phyloP scores from a whole-genome alignment of 35 echinoderm and acorn worm genomes.

The Heliocidaris tuberculata region DNA sequence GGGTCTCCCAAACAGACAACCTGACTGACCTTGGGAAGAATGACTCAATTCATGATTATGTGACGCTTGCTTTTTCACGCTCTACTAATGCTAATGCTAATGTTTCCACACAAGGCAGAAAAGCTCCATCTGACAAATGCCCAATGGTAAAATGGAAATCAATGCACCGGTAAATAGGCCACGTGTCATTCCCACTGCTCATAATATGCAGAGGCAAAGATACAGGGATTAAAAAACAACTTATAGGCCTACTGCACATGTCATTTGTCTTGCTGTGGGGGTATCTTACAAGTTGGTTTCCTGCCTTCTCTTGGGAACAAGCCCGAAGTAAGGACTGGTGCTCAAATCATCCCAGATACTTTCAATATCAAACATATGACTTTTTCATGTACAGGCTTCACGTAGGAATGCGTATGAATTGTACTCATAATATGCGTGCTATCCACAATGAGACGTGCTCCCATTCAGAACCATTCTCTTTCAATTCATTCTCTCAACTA shows the following conservation, averaged over 20 bases:
- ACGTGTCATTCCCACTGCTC: no score
- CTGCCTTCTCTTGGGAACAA: neutral
- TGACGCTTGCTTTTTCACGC: neutral
- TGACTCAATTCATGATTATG: conserved; percentile 18
- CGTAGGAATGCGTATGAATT: neutral
- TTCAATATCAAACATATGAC: neutral
- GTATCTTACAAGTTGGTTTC: no score
- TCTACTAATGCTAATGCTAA: neutral
- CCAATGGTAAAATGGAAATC: neutral
- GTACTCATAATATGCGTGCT: no score
- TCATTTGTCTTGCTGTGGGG: no score
- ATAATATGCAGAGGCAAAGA: no score
- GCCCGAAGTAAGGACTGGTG: neutral
- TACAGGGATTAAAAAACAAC: no score
- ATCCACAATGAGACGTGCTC: no score
- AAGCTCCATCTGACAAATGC: neutral
- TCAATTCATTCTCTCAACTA: no score
- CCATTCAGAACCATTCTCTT: no score
- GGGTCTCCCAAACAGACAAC: neutral
- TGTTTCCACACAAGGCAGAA: neutral
- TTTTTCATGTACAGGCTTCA: neutral
- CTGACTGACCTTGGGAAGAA: conserved; percentile 9
- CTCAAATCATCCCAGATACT: neutral
- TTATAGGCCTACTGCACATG: no score
- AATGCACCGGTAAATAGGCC: no score